phyloP scores from a whole-genome alignment of 2,113 vertebrate species.

The Merops nubicus region DNA sequence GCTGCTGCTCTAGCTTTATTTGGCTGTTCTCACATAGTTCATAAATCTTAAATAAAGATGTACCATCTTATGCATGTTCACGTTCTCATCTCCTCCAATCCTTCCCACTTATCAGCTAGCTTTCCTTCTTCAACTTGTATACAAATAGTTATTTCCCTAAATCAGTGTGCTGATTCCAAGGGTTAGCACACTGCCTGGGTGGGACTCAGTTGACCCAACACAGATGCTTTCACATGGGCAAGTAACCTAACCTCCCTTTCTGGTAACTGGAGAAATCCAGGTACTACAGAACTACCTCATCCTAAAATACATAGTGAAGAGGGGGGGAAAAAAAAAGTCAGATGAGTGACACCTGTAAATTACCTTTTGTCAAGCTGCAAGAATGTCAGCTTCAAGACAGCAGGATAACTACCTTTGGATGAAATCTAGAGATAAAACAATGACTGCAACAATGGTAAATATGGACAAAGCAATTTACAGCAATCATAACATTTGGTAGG shows the following conservation, averaged over 20 bases:
- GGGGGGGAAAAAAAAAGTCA: background rate
- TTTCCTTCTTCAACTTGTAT: background rate
- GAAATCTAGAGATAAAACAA: background rate
- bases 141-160: background rate
- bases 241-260: background rate
- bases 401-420: background rate
- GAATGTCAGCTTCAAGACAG: background rate
- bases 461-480: background rate
- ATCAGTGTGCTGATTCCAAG: background rate
- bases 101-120: background rate
- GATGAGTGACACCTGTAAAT: background rate
- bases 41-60: background rate
- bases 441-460: background rate
- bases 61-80: accelerated
- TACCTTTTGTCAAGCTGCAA: background rate
- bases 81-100: background rate
- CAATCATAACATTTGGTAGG: background rate
- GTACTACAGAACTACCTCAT: background rate
- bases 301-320: background rate
- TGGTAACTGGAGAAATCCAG: background rate
- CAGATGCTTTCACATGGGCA: background rate
- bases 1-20: background rate
- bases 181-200: background rate
- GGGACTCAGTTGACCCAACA: background rate
- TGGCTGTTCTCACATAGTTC: background rate